Conservation (phyloP, 2,888 invertebrate genomes). For the Andrena camellia region DNA sequence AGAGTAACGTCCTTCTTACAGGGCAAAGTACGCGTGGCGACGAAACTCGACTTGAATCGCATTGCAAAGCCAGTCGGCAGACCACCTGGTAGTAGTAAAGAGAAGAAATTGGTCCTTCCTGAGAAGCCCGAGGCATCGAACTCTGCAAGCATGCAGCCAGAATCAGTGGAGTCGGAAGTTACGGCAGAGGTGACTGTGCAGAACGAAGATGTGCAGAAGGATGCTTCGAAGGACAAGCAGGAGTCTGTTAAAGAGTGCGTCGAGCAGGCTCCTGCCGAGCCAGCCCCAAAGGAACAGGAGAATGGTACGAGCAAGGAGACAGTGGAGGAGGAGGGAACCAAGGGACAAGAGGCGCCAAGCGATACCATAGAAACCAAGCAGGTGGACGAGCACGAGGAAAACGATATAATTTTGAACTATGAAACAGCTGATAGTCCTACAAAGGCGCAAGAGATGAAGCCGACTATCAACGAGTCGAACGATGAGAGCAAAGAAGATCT, state of each 20-base stretch:
- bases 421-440: slow-evolving; percentile 56
- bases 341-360: slow-evolving; percentile 40
- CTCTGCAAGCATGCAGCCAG: slow-evolving; percentile 66
- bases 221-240: neutral
- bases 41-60: slow-evolving; percentile 60
- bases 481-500: slow-evolving; percentile 11
- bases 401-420: slow-evolving; percentile 58
- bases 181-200: slow-evolving; percentile 59
- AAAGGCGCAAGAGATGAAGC: slow-evolving; percentile 43
- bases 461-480: neutral
- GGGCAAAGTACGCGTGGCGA: slow-evolving; percentile 72
- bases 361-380: slow-evolving; percentile 46
- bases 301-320: slow-evolving; percentile 26
- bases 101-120: slow-evolving; percentile 8
- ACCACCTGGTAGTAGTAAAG: slow-evolving; percentile 12
- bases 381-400: slow-evolving; percentile 56
- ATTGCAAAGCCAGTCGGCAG: slow-evolving; percentile 52
- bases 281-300: slow-evolving; percentile 30
- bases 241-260: slow-evolving; percentile 33
- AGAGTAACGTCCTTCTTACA: slow-evolving; percentile 57
- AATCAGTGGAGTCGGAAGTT: slow-evolving; percentile 67
- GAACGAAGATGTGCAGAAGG: slow-evolving; percentile 44
- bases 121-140: slow-evolving; percentile 46
- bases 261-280: slow-evolving; percentile 35
- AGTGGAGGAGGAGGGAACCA: slow-evolving; percentile 29